Conservation (phyloP, 2,113 vertebrate genomes). For the Myrmophylax atrothorax region DNA sequence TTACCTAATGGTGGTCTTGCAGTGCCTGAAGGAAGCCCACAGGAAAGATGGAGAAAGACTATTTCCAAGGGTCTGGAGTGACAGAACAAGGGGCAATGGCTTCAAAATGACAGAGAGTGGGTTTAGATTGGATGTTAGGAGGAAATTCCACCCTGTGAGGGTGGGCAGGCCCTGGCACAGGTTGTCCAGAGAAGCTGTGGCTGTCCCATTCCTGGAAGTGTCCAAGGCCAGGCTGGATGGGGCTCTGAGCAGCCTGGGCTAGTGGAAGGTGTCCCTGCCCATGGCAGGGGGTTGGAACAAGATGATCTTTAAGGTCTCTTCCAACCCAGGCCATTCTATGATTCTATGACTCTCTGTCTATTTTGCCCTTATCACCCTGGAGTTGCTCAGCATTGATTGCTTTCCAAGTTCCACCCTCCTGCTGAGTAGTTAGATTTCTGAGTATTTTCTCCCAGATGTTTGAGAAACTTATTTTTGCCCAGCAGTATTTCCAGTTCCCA, state of each 20-base stretch:
- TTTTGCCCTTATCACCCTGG: not conserved
- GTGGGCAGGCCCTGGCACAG: not conserved
- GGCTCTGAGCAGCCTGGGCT: not conserved
- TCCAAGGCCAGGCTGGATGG: not conserved
- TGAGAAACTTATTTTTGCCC: not conserved
- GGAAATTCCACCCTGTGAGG: not conserved
- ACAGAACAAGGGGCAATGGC: not conserved
- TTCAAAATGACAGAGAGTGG: not conserved
- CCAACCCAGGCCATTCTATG: not conserved
- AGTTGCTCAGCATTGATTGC: not conserved
- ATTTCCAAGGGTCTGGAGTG: not conserved
- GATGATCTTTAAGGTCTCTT: not conserved
- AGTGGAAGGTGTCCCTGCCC: not conserved
- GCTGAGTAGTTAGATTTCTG: not conserved
- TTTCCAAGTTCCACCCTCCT: not conserved
- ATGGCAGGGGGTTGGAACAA: not conserved
- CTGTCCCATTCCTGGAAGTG: not conserved
- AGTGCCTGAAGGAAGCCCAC: not conserved
- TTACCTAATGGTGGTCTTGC: not conserved
- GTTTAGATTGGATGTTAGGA: not conserved
- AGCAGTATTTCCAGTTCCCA: not conserved
- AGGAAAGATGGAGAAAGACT: not conserved
- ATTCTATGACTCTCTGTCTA: not conserved
- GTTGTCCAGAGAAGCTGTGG: not conserved
- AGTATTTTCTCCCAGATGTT: not conserved